A percentile compares a stretch with the other conserved stretches of the same genome.
Conservation (phyloP, 2,797 vertebrate genomes). For the Acomys russatus region DNA sequence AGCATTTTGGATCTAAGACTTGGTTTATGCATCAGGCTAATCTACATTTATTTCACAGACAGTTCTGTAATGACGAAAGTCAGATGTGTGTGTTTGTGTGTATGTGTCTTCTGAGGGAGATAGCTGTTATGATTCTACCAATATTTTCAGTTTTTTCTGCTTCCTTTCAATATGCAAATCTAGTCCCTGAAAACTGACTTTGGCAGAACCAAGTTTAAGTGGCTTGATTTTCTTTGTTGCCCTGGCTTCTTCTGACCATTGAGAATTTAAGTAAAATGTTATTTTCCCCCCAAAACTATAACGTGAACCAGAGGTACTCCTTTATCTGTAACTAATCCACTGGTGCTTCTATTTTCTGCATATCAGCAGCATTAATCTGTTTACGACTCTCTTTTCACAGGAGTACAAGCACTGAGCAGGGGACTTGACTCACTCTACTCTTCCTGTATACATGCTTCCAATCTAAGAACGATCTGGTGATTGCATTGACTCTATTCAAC, state of each 20-base stretch:
- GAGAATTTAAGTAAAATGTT: slow-evolving; percentile 52
- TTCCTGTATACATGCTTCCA: neutral
- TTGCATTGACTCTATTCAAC: slow-evolving; percentile 4
- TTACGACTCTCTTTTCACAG: neutral
- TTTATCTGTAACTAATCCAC: slow-evolving; percentile 48
- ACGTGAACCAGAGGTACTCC: neutral
- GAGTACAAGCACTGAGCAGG: slow-evolving; percentile 2
- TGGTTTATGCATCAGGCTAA: slow-evolving; percentile 11
- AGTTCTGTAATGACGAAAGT: slow-evolving; percentile 48
- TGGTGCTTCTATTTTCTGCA: neutral
- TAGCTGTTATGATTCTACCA: slow-evolving; percentile 15
- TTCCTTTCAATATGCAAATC: slow-evolving; percentile 54
- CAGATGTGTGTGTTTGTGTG: neutral
- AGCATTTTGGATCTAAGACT: neutral
- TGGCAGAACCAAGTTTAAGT: slow-evolving; percentile 32
- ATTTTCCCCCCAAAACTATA: neutral
- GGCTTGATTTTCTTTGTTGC: slow-evolving; percentile 53
- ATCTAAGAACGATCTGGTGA: neutral
- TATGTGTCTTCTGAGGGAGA: neutral
- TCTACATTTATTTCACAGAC: slow-evolving; percentile 45
- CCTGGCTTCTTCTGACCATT: slow-evolving; percentile 37
- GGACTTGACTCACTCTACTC: neutral
- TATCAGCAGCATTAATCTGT: neutral
- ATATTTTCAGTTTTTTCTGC: slow-evolving; percentile 53
- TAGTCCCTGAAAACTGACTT: slow-evolving; percentile 45